Evolutionary conservation across 1,140 invertebrate species (phyloP).

Genomic region (Drepana arcuata): DNA sequence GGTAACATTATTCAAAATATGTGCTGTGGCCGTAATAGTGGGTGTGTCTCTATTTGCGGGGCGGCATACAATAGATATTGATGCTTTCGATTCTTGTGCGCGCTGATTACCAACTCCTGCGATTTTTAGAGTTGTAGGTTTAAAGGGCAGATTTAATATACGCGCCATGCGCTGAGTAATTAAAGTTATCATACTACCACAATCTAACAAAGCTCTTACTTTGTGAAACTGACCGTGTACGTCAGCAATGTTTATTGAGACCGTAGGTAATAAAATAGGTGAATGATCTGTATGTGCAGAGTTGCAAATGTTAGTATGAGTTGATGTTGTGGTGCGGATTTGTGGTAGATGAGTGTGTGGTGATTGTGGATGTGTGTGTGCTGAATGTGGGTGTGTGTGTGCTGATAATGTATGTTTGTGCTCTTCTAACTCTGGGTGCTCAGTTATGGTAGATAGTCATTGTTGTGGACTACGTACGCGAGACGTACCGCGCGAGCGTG

Average conservation of each 20-base stretch:
- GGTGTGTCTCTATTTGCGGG: not conserved
- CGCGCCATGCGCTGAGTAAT: conserved; percentile 1
- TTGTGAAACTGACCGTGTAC: conserved; percentile 1
- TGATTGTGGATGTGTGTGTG: not conserved
- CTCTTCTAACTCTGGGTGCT: not conserved
- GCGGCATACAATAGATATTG: not conserved
- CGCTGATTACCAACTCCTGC: not conserved
- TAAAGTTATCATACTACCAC: conserved; percentile 1
- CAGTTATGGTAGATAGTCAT: not conserved
- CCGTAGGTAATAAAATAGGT: conserved; percentile 1
- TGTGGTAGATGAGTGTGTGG: no score
- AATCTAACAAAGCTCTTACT: conserved; percentile 3
- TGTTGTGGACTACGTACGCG: not conserved
- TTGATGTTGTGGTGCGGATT: not conserved
- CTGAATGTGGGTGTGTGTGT: no score
- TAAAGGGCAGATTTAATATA: not conserved
- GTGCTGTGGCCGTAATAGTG: not conserved
- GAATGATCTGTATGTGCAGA: not conserved
- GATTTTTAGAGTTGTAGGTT: not conserved
- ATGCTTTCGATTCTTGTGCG: not conserved
- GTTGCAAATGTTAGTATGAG: not conserved
- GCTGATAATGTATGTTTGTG: not conserved
- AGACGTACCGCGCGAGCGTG: not conserved
- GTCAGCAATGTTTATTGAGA: conserved; percentile 1
- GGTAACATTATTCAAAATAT: conserved; percentile 1